phyloP scores from a whole-genome alignment of 64 coral and sea anemone genomes.

The Stichodactyla mertensii region DNA sequence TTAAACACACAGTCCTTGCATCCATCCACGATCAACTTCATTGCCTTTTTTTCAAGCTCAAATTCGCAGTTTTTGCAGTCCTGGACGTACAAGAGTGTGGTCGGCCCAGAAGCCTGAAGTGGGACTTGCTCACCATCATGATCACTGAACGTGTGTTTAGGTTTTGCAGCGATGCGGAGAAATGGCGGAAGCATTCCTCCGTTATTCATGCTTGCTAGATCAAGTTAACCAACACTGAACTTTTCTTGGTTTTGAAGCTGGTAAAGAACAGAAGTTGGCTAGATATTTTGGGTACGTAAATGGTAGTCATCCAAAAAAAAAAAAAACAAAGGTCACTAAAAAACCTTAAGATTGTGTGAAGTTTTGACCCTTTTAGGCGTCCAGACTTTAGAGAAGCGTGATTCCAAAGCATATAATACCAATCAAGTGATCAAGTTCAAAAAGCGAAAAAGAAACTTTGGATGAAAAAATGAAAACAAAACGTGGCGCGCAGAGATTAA shows the following conservation, averaged over 20 bases:
- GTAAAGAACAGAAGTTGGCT: neutral
- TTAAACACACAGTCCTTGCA: conserved; percentile 45
- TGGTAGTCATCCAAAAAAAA: neutral
- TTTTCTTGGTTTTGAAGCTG: neutral
- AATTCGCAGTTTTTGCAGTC: conserved; percentile 51
- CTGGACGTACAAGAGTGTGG: conserved; percentile 33
- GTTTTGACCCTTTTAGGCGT: neutral
- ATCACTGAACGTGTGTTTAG: conserved; percentile 35
- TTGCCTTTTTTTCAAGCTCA: conserved; percentile 31
- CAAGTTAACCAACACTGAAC: neutral
- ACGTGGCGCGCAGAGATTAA: neutral
- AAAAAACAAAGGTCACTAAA: neutral
- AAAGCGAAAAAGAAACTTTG: neutral
- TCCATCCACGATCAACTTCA: conserved; percentile 31
- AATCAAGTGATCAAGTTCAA: neutral
- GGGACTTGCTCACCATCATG: conserved; percentile 30
- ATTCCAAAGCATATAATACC: neutral
- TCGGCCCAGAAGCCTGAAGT: conserved; percentile 5
- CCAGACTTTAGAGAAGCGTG: neutral
- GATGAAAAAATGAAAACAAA: neutral
- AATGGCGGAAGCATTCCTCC: conserved; percentile 11
- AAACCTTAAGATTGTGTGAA: neutral
- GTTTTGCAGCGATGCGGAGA: conserved; percentile 41
- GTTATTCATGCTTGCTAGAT: neutral
- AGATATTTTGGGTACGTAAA: neutral